Evolutionary conservation across 2,797 vertebrate species (phyloP).

Genomic region (Girardinus metallicus): DNA sequence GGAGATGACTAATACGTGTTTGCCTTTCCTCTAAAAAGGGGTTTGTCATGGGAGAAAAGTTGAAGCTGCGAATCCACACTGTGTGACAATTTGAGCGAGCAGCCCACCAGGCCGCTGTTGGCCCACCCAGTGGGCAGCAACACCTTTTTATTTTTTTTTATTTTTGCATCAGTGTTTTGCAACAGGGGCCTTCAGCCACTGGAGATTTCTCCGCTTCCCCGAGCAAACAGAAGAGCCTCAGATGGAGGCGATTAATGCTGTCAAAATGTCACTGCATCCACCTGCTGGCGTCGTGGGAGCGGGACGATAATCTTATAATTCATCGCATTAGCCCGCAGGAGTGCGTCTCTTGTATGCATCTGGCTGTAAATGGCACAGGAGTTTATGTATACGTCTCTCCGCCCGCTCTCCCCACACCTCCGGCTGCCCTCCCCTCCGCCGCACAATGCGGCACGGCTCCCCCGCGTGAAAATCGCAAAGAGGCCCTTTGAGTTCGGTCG

Average conservation of each 20-base stretch:
- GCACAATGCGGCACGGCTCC: constrained; percentile 36
- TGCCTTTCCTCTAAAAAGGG: constrained; percentile 20
- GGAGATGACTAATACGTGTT: constrained; percentile 39
- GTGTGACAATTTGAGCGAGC: constrained; percentile 54
- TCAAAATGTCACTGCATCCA: constrained; percentile 60
- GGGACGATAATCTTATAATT: constrained; percentile 57
- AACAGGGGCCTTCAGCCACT: constrained; percentile 39
- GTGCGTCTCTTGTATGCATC: constrained; percentile 19
- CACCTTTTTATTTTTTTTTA: constrained; percentile 27
- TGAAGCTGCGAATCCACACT: constrained; percentile 63
- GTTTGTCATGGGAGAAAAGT: constrained; percentile 30
- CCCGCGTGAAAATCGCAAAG: constrained; percentile 52
- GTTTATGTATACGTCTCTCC: constrained; percentile 21
- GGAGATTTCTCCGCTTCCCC: constrained; percentile 36
- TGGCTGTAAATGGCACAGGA: constrained; percentile 22
- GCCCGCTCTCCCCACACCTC: constrained; percentile 7
- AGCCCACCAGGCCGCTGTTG: constrained; percentile 50
- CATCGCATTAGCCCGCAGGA: constrained; percentile 21
- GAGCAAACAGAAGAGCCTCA: constrained; percentile 58
- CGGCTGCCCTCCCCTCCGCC: not conserved
- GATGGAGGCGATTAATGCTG: constrained; percentile 67
- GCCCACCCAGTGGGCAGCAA: constrained; percentile 51
- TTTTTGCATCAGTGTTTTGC: constrained; percentile 23
- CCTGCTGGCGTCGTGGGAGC: constrained; percentile 39
- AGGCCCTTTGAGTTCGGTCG: constrained; percentile 48